phyloP scores from a whole-genome alignment of 2,888 invertebrate species.

The Erebia aethiops region DNA sequence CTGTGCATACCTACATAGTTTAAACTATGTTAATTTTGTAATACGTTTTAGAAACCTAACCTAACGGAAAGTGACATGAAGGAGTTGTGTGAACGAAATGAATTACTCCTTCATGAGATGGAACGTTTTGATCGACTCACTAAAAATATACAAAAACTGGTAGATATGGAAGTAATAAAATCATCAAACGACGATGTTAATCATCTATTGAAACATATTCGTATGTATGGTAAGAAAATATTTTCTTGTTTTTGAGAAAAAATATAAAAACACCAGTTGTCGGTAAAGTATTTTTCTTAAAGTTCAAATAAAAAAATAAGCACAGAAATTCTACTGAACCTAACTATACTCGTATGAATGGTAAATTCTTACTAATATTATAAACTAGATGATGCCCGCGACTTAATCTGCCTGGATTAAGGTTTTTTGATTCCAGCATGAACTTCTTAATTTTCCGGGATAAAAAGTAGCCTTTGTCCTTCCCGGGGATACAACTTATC shows the following conservation, averaged over 20 bases:
- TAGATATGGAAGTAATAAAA: slow-evolving; percentile 60
- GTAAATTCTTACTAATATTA: too few species aligned
- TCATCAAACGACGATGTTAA: slow-evolving; percentile 43
- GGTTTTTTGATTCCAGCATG: too few species aligned
- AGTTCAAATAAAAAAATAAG: not conserved
- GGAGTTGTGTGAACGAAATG: slow-evolving; percentile 82
- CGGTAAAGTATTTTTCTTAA: too few species aligned
- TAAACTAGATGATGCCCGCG: too few species aligned
- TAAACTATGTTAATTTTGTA: not conserved
- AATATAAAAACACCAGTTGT: too few species aligned
- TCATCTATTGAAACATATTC: slow-evolving; percentile 45
- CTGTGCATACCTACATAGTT: too few species aligned
- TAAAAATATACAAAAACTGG: slow-evolving; percentile 79
- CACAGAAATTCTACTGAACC: not conserved
- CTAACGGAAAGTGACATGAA: slow-evolving; percentile 83
- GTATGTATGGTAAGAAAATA: slow-evolving; percentile 51
- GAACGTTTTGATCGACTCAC: slow-evolving; percentile 84
- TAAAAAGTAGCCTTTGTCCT: too few species aligned
- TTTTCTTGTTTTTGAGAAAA: not conserved
- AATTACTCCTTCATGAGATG: slow-evolving; percentile 83
- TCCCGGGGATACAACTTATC: too few species aligned
- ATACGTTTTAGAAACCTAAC: slow-evolving; percentile 73
- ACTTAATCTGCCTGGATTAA: too few species aligned
- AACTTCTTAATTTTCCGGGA: too few species aligned
- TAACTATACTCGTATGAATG: not conserved